Conservation (phyloP, 2,888 invertebrate genomes). For the Leptinotarsa rubiginosa region DNA sequence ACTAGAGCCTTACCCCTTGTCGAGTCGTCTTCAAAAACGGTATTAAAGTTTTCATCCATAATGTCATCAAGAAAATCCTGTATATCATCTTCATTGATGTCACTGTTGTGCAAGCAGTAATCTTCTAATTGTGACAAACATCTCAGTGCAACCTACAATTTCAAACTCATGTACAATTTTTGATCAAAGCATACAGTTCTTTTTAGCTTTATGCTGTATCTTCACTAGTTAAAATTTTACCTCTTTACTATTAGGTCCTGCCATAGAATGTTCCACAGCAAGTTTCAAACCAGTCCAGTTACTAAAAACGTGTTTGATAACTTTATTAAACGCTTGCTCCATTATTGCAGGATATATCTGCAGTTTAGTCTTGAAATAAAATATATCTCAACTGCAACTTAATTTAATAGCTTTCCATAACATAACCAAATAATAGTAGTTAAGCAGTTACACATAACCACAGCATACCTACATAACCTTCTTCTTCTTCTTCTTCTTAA, state of each 20-base stretch:
- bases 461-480: no score
- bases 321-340: slow-evolving; percentile 69
- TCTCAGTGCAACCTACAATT: slow-evolving; percentile 71
- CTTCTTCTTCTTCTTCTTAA: no score
- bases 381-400: neutral
- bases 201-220: no score
- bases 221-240: slow-evolving; percentile 60
- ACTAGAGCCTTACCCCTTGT: slow-evolving; percentile 68
- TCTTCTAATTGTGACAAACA: slow-evolving; percentile 75
- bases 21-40: slow-evolving; percentile 78
- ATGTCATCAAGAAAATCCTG: slow-evolving; percentile 76
- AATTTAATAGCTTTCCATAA: neutral
- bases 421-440: neutral
- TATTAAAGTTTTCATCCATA: slow-evolving; percentile 80
- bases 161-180: neutral
- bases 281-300: slow-evolving; percentile 79
- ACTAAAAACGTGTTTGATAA: slow-evolving; percentile 76
- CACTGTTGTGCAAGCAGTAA: slow-evolving; percentile 71
- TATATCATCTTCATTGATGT: slow-evolving; percentile 72
- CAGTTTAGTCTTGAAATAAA: no score
- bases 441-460: no score
- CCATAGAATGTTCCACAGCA: slow-evolving; percentile 81
- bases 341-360: neutral
- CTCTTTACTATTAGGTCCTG: slow-evolving; percentile 76
- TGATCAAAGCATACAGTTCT: no score